Evolutionary conservation across 2,888 invertebrate species (phyloP), one percentile per base, ranked within the genome.

Genomic region (Idaea aversata): DNA sequence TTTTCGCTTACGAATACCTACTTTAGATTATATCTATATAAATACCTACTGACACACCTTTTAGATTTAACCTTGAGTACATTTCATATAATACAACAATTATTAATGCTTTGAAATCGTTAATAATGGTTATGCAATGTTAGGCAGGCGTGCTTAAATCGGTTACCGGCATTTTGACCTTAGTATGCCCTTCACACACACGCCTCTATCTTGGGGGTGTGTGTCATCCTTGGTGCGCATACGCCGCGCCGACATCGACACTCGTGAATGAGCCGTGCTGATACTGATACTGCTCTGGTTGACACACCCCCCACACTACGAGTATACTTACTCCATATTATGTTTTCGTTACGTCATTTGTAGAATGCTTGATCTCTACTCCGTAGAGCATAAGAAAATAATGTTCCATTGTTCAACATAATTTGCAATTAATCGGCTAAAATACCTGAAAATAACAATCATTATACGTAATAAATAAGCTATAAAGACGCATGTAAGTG

Each of bases 241-340:
- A 34, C 47, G 13, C 47, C 60, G 62, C 63, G 63, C 57, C 62
- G 36, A 25, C 25, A 25, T 25, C 47, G 10, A 47, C 47, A 47
- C 47, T 47, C 13, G 47, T 47, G 47, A 25, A 25, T 47, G 47
- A 47, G 47, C 4, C 36, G 36, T 10, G 7, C 47, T 47, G 47
- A 47, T 47, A 47, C 47, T 47, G 47, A 61, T 13, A 47, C 47
- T 47, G 47, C 63, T 61, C 61, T 58, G 61, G 47, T 47, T 63
- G 67, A 64, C 68, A 68, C 68, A 68, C 68, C 68, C 65, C 64
- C 65, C 61, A 13, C 59, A 57, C 47, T 7, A 47, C 10, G n/a
- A n/a, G n/a, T n/a, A n/a, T n/a, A 47, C 47, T 47, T 47, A 47
- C 47, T 10, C 13, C 47, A 47, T 47, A 47, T 5, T 47, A 47